Evolutionary conservation across 1,140 invertebrate genomes (phyloP), one percentile per base, ranked within the genome.

Genomic region (Anoplophora glabripennis): DNA sequence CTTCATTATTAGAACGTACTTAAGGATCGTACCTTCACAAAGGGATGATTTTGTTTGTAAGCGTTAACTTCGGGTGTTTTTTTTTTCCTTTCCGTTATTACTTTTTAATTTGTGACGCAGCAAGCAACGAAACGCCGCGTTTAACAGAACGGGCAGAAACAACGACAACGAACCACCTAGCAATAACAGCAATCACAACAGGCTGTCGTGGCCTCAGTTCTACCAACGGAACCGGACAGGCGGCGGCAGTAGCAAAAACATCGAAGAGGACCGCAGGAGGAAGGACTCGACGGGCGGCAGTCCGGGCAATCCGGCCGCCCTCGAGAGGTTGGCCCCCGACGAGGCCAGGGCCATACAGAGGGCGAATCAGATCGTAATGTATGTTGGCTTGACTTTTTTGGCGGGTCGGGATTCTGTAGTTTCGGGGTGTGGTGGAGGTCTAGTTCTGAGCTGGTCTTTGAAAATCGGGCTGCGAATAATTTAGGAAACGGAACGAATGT

Each of bases 311-410:
- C 65, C 65, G 3, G 77, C 78, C 63, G 78, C 80, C 55, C 79
- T 81, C 72, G 76, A 81, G 61, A 81, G 81, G 65, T 74, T 83
- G 71, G 81, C 83, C 74, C 82, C 84, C 65, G 85, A 88, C 73
- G 87, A 89, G 79, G 83, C 85, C 63, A 86, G 86, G 74, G 88
- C 88, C 67, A 86, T 90, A 81, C 86, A 89, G 79, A 83, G 86
- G 75, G 88, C 88, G 72, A 89, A 87, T 81, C 88, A 89, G 75
- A 90, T 90, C 77, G 87, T 90, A 74, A 89, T 89, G 88, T 90
- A 89, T 81, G 42, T 63, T 28, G 41, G 5, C 21, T 28, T 28
- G 21, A 28, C 3, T 28, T 28, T n/a, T 28, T 28, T 28, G 21
- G 5, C 21, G 21, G 21, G 48, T 46, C 37, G 45, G 18, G 36